Base-by-base conservation (phyloP, 2,113 vertebrate genomes). In the Dicerorhinus sumatrensis region DNA sequence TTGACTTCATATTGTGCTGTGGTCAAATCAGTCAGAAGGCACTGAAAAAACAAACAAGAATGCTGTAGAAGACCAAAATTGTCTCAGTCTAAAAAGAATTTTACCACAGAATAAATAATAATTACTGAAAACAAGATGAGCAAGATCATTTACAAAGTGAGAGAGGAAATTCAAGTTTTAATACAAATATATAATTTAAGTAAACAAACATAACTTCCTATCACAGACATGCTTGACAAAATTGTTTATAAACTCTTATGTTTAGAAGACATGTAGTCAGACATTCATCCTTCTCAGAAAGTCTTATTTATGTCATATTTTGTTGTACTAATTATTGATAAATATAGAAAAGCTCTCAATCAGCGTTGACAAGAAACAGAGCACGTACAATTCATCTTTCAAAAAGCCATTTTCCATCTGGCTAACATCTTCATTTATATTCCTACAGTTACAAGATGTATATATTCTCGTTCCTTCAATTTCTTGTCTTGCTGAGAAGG, bases 301-400 rank as follows among this genome's bases (percentile, higher is more conserved):
- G 51, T 89, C 70, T 92, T 89, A 94, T 84, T 91, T 95, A 75
- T 56, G 42, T 89, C 65, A 90, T 89, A 94, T 84, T 91, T 95
- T 94, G 42, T 96, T 91, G 36, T 46, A 75, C 25, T 91, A 93
- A 89, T 86, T 93, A 83, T 89, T 97, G 87, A 92, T 51, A 91
- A 91, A 87, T 95, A 83, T 58, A 91, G 69, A 80, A 96, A 96
- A 84, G 23, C 1, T 86, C 33, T 91, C 51, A 95, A 87, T 95
- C 86, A 91, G 81, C 80, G 77, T 21, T 72, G 51, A 93, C 67
- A 96, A 85, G 91, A 90, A 97, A 92, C 80, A 60, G 91, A 88
- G 69, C 65, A 91, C 46, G 56, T 7, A 60, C 33, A 82, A 73
- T 96, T 86, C 27, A 94, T 87, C 90, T 97, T 95, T 92, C 39